phyloP scores from a whole-genome alignment of 2,888 invertebrate genomes.

The Sinhomidia bicolor region DNA sequence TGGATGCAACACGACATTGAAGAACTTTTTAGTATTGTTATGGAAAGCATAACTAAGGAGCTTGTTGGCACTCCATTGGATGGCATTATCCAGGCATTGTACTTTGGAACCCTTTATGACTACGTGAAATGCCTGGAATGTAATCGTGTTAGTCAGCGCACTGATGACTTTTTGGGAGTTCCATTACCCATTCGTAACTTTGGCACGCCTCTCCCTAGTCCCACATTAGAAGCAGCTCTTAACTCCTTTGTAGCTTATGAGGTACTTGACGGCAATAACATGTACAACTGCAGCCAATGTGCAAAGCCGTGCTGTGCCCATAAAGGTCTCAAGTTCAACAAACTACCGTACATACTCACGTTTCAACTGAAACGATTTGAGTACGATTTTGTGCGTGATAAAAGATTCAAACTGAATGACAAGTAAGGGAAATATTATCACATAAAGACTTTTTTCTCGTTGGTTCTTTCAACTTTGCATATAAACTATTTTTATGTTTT shows the following conservation, averaged over 20 bases:
- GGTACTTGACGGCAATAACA: constrained; percentile 91
- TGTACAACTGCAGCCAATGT: constrained; percentile 93
- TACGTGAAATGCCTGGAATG: constrained; percentile 95
- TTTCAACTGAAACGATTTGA: constrained; percentile 94
- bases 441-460: too few species aligned
- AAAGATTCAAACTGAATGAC: constrained; percentile 71
- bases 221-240: constrained; percentile 92
- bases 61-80: constrained; percentile 92
- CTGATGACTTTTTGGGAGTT: constrained; percentile 92
- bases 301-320: constrained; percentile 93
- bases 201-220: constrained; percentile 82
- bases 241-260: constrained; percentile 92
- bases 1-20: constrained; percentile 97
- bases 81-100: constrained; percentile 90
- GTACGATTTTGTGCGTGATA: constrained; percentile 85
- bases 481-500: too few species aligned
- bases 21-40: constrained; percentile 94
- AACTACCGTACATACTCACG: constrained; percentile 93
- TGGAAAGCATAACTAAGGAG: constrained; percentile 92
- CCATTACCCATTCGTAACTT: constrained; percentile 93
- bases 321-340: constrained; percentile 92
- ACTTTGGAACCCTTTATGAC: constrained; percentile 88
- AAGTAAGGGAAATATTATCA: constrained; percentile 49
- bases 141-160: constrained; percentile 90
- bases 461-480: too few species aligned